A percentile compares a stretch with the other conserved stretches of the same genome.
These are phyloP conservation scores for Drosophila persimilis DNA, from an alignment of 1,140 invertebrate genomes.

Conservation along the genomic window DNA sequence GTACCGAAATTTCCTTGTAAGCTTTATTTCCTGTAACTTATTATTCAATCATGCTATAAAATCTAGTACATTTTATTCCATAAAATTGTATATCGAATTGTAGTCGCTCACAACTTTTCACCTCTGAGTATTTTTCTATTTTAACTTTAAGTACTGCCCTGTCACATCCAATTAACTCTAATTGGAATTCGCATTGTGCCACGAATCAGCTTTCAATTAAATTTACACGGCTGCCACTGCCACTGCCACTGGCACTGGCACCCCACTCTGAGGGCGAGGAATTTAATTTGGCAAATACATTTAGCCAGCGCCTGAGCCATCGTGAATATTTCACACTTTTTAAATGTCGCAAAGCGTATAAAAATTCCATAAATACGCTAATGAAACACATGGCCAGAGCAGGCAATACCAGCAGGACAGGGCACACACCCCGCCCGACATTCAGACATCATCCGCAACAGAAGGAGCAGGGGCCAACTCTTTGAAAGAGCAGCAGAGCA, in stretches of 20 bases:
- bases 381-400: constrained; percentile 66
- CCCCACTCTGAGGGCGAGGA: constrained; percentile 19
- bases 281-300: constrained; percentile 59
- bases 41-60: no score
- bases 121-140: no score
- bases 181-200: constrained; percentile 33
- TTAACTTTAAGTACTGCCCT: not conserved
- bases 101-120: no score
- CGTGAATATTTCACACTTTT: constrained; percentile 62
- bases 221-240: constrained; percentile 21
- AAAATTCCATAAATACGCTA: constrained; percentile 78
- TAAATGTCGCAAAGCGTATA: constrained; percentile 59
- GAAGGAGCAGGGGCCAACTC: constrained; percentile 6
- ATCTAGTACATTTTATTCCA: no score
- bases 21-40: no score
- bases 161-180: constrained; percentile 27
- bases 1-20: no score
- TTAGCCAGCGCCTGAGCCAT: constrained; percentile 32
- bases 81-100: no score
- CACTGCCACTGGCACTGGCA: not conserved
- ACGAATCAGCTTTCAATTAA: constrained; percentile 24
- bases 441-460: constrained; percentile 5
- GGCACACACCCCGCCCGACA: constrained; percentile 10
- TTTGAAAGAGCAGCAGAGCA: not conserved
- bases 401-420: not conserved